Base-by-base conservation (phyloP, 2,888 invertebrate species). In the Eucriotettix oculatus region DNA sequence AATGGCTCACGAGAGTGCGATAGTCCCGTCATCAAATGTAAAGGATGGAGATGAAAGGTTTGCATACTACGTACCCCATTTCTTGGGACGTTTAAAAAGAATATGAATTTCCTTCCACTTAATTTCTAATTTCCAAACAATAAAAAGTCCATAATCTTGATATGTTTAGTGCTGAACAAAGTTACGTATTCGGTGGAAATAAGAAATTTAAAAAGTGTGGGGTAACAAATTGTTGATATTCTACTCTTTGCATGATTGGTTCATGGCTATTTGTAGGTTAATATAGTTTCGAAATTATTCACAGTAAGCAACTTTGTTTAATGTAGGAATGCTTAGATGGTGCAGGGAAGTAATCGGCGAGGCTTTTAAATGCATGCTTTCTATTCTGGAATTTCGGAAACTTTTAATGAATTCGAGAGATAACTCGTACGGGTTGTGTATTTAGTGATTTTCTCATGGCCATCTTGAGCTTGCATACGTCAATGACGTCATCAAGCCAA, bases 1-100 rank as follows among this genome's bases (percentile, higher is more conserved):
- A 61, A 64, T 64, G 64, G 64, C 64, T 62, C 63, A 61, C 57
- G 59, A 59, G 57, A 63, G 64, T 64, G 64, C 60, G 62, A 61
- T 58, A 60, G 61, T 60, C 64, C 62, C 62, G 57, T 43, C 61
- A 61, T 62, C 60, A 62, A 61, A 58, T 60, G 52, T 61, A 43
- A 58, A 57, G 54, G 60, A 62, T 60, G 62, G 60, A 62, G 62
- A 61, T 59, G 58, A 61, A 64, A 64, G 64, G 64, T 64, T 64
- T 64, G 64, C 60, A 58, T 58, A 55, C 40, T 55, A 16, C 29
- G 16, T 55, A n/a, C 55, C 55, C 16, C 12, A 29, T 55, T 40
- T 55, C 14, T 40, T 41, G 55, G 55, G 41, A 55, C 55, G 55
- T 41, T 29, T 55, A 55, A 55, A 48, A 55, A n/a, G 42, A 55